Percentiles rank a stretch among this genome's conserved stretches.
phyloP scores from a whole-genome alignment of 2,113 vertebrate species.

The Passer montanus region DNA sequence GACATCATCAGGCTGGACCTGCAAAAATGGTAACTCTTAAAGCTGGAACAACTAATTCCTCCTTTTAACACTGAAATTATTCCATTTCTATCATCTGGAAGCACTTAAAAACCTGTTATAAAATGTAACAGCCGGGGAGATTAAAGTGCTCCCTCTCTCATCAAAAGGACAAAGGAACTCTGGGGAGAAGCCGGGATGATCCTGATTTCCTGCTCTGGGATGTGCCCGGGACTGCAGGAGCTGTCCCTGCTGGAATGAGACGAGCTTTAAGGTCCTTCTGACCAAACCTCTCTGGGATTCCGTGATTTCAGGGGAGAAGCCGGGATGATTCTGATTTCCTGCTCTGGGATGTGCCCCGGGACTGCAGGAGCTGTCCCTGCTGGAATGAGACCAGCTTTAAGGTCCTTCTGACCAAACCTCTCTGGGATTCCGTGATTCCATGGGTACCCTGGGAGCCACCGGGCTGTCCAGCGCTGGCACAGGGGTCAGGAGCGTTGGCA shows the following conservation, averaged over 20 bases:
- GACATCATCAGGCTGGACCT: not conserved
- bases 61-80: not conserved
- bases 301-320: not conserved
- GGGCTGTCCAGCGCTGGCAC: rapidly evolving
- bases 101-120: not conserved
- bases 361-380: not conserved
- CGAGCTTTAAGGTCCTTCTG: not conserved
- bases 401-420: not conserved
- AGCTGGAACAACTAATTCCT: not conserved
- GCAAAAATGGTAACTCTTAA: not conserved
- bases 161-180: rapidly evolving
- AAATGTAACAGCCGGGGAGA: not conserved
- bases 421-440: not conserved
- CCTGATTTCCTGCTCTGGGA: not conserved
- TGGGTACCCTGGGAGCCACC: not conserved
- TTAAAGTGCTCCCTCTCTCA: not conserved
- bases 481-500: rapidly evolving
- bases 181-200: not conserved
- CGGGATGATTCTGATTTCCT: not conserved
- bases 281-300: too few relatives aligned
- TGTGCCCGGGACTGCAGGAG: not conserved
- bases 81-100: not conserved
- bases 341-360: not conserved
- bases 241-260: not conserved
- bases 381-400: not conserved